phyloP scores from a whole-genome alignment of 2,888 invertebrate genomes.

The Invenusta paracnida region DNA sequence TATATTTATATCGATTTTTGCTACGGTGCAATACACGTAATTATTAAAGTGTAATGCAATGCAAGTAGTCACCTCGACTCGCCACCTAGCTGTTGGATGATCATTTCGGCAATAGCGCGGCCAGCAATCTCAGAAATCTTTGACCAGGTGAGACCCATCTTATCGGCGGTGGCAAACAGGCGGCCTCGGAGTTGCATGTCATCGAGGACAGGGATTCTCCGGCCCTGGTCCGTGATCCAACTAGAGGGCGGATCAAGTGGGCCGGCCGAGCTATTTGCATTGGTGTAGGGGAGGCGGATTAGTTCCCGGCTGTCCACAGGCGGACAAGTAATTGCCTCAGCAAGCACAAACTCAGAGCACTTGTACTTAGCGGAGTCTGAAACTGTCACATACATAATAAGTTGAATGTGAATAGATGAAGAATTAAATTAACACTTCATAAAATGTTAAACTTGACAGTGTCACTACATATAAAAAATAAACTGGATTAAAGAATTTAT shows the following conservation, averaged over 20 bases:
- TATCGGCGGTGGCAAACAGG: conserved; percentile 70
- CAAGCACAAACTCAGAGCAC: neutral
- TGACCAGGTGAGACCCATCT: conserved; percentile 68
- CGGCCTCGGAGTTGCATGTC: conserved; percentile 65
- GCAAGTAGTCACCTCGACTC: conserved; percentile 53
- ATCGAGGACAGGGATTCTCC: neutral
- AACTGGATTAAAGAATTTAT: too few species aligned
- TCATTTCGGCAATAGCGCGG: conserved; percentile 77
- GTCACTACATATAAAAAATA: too few species aligned
- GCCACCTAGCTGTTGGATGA: conserved; percentile 76
- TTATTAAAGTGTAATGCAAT: too few species aligned
- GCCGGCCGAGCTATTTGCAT: neutral
- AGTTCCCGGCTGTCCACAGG: neutral
- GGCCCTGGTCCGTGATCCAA: neutral
- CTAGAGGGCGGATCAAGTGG: neutral
- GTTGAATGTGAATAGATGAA: neutral
- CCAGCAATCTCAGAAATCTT: conserved; percentile 74
- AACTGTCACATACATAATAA: neutral
- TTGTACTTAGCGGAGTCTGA: neutral
- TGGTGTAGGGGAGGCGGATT: neutral
- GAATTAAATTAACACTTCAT: too few species aligned
- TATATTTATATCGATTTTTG: too few species aligned
- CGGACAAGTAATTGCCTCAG: neutral
- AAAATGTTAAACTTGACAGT: too few species aligned
- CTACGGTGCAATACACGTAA: too few species aligned